Percentiles rank a stretch among this genome's conserved stretches.
Conservation (phyloP, 37 sponge, comb jelly and placozoan genomes). For the Aplysina aerophoba region DNA sequence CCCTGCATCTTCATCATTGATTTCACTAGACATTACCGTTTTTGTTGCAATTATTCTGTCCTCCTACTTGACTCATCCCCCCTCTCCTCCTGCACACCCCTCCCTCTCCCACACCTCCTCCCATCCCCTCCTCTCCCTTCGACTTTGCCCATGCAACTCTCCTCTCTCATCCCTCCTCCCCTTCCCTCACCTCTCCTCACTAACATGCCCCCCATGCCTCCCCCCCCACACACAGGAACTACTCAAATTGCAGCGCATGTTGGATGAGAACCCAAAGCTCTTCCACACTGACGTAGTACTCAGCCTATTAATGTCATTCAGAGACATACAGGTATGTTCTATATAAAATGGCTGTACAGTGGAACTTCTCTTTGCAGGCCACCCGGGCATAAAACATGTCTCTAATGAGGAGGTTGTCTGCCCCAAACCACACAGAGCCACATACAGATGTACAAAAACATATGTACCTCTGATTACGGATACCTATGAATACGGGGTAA, state of each 20-base stretch:
- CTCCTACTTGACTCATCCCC: too few relatives aligned
- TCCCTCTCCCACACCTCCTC: neutral
- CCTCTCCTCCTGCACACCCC: neutral
- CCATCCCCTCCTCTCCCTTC: neutral
- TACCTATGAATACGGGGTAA: too few relatives aligned
- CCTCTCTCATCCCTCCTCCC: neutral
- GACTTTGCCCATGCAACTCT: neutral
- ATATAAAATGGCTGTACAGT: neutral
- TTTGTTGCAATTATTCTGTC: too few relatives aligned
- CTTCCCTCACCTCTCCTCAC: slow-evolving; percentile 5
- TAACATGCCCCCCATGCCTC: neutral
- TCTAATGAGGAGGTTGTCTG: too few relatives aligned
- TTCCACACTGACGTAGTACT: slow-evolving; percentile 76
- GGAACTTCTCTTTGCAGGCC: too few relatives aligned
- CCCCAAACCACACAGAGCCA: too few relatives aligned
- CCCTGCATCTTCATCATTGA: too few relatives aligned
- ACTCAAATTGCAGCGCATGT: slow-evolving; percentile 54
- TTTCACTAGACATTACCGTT: too few relatives aligned
- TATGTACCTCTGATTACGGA: too few relatives aligned
- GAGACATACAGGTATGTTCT: slow-evolving; percentile 81
- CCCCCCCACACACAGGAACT: slow-evolving; percentile 57
- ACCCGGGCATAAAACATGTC: too few relatives aligned
- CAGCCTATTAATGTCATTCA: slow-evolving; percentile 75
- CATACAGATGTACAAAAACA: too few relatives aligned
- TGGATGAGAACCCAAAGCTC: slow-evolving; percentile 84